Base-by-base conservation (phyloP, 2,797 vertebrate species). In the Phalanger gymnotis region DNA sequence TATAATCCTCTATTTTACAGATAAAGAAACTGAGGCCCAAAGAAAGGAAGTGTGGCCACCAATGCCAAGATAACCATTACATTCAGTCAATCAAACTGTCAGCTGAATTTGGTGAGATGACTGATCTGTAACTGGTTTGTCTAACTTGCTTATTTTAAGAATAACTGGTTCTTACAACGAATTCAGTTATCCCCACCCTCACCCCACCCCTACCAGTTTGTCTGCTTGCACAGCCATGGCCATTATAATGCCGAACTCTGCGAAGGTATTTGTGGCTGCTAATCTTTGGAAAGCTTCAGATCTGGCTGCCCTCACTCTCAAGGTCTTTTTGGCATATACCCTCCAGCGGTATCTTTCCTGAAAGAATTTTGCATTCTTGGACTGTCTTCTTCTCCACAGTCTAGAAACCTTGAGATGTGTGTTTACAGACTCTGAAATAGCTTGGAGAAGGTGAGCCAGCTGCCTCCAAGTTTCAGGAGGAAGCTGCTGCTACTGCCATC, bases 351-450 rank as follows among this genome's bases (percentile, higher is more conserved):
- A 94, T 96, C 96, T 98, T 96, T 92, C 94, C 92, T 0, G 25
- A 94, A 51, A 96, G 93, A 97, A 96, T 97, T 96, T 92, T 96
- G 93, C 97, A 97, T 98, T 97, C 97, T 97, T 96, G 55, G 93
- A 30, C 96, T 96, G 95, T 96, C 95, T 98, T 96, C 95, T 98
- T 94, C 92, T 92, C 93, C 4, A 0, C 0, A 0, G 0, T 0
- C 87, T 94, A 95, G 94, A 96, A 98, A 95, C 96, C 96, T 96
- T 96, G 97, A 94, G 93, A 57, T 10, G 13, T 73, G 94, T 91
- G 97, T 98, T 98, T 90, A 93, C 40, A 93, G 91, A 92, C 40
- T 87, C 73, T 87, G 73, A 81, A 81, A 81, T 81, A 47, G 40
- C 16, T 81, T 81, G 40, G 40, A 89, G 73, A 81, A 56, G 57